Percentiles rank a stretch among this genome's conserved stretches.
Evolutionary conservation across 1,140 invertebrate genomes (phyloP).

Genomic region (Anoplophora glabripennis): DNA sequence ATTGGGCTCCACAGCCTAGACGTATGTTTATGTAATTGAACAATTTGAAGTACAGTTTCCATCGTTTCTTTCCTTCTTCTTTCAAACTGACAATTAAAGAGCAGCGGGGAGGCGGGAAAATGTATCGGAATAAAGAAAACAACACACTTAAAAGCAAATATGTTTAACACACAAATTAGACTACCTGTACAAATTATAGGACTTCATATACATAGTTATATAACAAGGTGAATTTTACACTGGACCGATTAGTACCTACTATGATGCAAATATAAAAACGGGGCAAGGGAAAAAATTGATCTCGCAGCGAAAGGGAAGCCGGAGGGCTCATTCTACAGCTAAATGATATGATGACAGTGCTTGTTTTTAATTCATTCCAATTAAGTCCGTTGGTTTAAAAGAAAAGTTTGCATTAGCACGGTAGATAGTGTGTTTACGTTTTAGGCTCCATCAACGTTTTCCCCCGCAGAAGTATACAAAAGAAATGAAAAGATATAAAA

Average conservation of each 20-base stretch:
- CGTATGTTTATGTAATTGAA: too few species aligned
- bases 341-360: conserved; percentile 13
- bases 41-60: too few species aligned
- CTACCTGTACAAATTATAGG: conserved; percentile 49
- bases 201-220: conserved; percentile 46
- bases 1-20: too few species aligned
- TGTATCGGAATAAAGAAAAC: too few species aligned
- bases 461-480: conserved; percentile 15
- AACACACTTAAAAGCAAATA: conserved; percentile 44
- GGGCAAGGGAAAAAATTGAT: too few species aligned
- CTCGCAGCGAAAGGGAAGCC: background rate
- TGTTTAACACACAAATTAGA: conserved; percentile 50
- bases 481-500: conserved; percentile 29
- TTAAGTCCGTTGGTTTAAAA: background rate
- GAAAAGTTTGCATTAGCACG: conserved; percentile 15
- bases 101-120: too few species aligned
- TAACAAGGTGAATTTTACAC: conserved; percentile 50
- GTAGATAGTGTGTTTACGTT: too few species aligned
- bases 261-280: conserved; percentile 35
- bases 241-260: conserved; percentile 45
- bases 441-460: too few species aligned
- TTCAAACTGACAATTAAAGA: too few species aligned
- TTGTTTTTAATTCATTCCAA: background rate
- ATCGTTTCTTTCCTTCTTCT: too few species aligned
- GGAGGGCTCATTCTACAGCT: conserved; percentile 6